phyloP scores from a whole-genome alignment of 2,113 vertebrate genomes.

The Corydoras maculifer region DNA sequence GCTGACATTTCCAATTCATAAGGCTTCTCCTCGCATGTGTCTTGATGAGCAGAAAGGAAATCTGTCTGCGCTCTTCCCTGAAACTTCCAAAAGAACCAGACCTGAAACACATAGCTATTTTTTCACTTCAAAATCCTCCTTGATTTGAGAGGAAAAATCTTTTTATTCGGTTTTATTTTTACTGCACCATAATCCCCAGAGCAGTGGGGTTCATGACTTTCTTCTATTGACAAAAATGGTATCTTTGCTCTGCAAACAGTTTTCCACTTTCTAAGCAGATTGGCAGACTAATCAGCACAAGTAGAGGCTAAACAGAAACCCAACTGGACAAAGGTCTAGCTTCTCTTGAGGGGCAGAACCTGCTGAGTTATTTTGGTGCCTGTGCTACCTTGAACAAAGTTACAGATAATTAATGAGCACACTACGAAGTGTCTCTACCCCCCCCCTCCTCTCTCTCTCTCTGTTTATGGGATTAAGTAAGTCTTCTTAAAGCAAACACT shows the following conservation, averaged over 20 bases:
- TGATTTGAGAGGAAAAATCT: slow-evolving; percentile 26
- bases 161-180: slow-evolving; percentile 9
- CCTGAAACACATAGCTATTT: slow-evolving; percentile 21
- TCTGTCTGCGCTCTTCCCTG: slow-evolving; percentile 39
- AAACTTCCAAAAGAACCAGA: too few relatives aligned
- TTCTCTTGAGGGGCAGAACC: not conserved
- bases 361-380: slow-evolving; percentile 7
- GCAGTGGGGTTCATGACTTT: not conserved
- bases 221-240: not conserved
- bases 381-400: slow-evolving; percentile 56
- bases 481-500: slow-evolving; percentile 31
- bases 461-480: slow-evolving; percentile 29
- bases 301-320: not conserved
- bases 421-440: slow-evolving; percentile 53
- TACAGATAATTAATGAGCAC: slow-evolving; percentile 54
- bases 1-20: slow-evolving; percentile 68
- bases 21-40: slow-evolving; percentile 18
- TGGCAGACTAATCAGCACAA: not conserved
- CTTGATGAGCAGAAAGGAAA: slow-evolving; percentile 17
- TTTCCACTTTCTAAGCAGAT: not conserved
- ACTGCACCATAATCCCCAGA: slow-evolving; percentile 9
- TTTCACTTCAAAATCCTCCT: slow-evolving; percentile 3
- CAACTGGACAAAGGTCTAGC: not conserved
- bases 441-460: not conserved
- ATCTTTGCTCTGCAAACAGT: slow-evolving; percentile 5